Conservation (phyloP, 2,113 vertebrate genomes). For the Sterna hirundo region DNA sequence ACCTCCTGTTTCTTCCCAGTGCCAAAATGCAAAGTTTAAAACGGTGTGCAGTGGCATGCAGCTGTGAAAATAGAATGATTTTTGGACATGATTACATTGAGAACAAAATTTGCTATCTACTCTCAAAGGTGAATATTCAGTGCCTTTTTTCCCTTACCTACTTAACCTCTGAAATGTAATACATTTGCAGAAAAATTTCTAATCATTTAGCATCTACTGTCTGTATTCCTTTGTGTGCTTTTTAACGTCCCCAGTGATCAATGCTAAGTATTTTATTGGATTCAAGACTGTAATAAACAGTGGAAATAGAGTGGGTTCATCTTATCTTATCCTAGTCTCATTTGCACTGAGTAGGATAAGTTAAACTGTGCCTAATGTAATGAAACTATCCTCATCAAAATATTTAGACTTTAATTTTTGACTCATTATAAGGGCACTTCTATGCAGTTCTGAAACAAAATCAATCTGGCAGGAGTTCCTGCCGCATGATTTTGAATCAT, state of each 20-base stretch:
- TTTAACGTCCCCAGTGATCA: constrained; percentile 34
- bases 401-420: constrained; percentile 55
- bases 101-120: constrained; percentile 52
- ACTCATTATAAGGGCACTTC: constrained; percentile 24
- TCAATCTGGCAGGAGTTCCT: not conserved
- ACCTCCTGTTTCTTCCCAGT: constrained; percentile 15
- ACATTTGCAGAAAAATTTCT: constrained; percentile 38
- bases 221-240: constrained; percentile 46
- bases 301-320: constrained; percentile 27
- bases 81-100: constrained; percentile 30
- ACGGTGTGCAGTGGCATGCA: constrained; percentile 21
- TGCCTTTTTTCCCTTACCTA: constrained; percentile 11
- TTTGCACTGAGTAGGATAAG: not conserved
- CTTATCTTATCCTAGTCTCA: constrained; percentile 28
- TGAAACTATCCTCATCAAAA: constrained; percentile 46
- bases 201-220: constrained; percentile 40
- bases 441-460: not conserved
- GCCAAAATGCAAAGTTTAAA: constrained; percentile 47
- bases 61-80: constrained; percentile 63
- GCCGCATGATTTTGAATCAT: not conserved
- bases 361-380: constrained; percentile 37
- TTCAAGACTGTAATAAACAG: constrained; percentile 44
- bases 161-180: constrained; percentile 68
- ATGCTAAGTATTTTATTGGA: constrained; percentile 55
- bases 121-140: constrained; percentile 54